Percentiles rank a stretch among this genome's conserved stretches.
Conservation (phyloP, 2,888 invertebrate species). For the Thumatha senex region DNA sequence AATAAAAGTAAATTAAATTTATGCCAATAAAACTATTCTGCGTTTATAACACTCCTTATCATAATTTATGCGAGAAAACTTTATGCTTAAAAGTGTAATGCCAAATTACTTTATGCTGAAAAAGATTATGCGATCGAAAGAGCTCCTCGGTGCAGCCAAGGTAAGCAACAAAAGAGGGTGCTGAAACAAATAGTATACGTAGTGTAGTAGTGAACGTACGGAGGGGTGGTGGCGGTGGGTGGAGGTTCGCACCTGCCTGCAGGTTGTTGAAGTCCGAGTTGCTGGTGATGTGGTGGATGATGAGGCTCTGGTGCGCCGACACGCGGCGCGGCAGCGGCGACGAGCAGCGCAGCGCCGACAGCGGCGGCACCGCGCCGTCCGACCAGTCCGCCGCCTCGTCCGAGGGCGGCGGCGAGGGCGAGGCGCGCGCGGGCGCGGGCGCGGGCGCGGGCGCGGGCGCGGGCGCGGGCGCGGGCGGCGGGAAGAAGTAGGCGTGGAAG, state of each 20-base stretch:
- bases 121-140: too few species aligned
- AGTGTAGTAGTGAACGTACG: not conserved
- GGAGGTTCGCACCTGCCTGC: constrained; percentile 55
- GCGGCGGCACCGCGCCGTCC: constrained; percentile 65
- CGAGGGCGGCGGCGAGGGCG: constrained; percentile 19
- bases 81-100: too few species aligned
- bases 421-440: not conserved
- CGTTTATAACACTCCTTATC: too few species aligned
- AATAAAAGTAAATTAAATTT: too few species aligned
- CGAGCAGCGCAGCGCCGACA: constrained; percentile 77
- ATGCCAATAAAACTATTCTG: too few species aligned
- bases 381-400: constrained; percentile 66
- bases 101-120: too few species aligned
- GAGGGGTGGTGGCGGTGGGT: not conserved
- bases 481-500: constrained; percentile 74
- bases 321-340: constrained; percentile 77
- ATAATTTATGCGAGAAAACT: too few species aligned
- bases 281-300: constrained; percentile 79
- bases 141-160: too few species aligned
- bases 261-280: constrained; percentile 79
- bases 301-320: constrained; percentile 76
- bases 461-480: constrained; percentile 38
- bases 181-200: not conserved
- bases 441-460: not conserved
- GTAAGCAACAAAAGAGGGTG: too few species aligned